Conservation (phyloP, 2,888 invertebrate genomes). For the Lagria hirta region DNA sequence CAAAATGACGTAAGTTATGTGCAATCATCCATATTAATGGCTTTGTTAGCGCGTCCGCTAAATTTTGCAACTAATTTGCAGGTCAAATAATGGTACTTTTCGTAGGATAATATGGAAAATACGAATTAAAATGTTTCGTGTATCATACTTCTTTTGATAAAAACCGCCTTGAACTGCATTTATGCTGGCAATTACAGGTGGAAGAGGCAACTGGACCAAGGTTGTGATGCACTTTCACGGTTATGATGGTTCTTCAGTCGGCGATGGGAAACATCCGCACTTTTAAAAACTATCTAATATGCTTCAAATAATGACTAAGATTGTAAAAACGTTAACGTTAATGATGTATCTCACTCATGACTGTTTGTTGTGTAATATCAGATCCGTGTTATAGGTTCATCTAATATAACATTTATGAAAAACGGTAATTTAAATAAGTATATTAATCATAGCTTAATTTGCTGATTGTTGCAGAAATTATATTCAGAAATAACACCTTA, state of each 20-base stretch:
- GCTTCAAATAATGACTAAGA: conserved; percentile 6
- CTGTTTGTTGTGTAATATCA: too few relatives aligned
- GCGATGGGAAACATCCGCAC: conserved; percentile 33
- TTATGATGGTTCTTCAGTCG: conserved; percentile 29
- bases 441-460: too few relatives aligned
- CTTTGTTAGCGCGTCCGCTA: conserved; percentile 22
- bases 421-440: too few relatives aligned
- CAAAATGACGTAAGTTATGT: conserved; percentile 26
- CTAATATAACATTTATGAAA: too few relatives aligned
- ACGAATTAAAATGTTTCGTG: conserved; percentile 18
- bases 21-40: conserved; percentile 27
- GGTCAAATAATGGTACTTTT: too few relatives aligned
- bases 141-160: conserved; percentile 10
- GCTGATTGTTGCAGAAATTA: too few relatives aligned
- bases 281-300: conserved; percentile 23
- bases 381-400: too few relatives aligned
- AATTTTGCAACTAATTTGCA: conserved; percentile 21
- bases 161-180: conserved; percentile 25
- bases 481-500: too few relatives aligned
- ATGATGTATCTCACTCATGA: conserved; percentile 1
- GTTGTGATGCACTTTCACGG: conserved; percentile 37
- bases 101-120: too few relatives aligned
- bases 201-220: conserved; percentile 38
- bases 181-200: conserved; percentile 29
- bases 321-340: too few relatives aligned